Percentiles rank a stretch among this genome's conserved stretches.
These are phyloP conservation scores for Cacoxenus indagator DNA, from an alignment of 2,888 invertebrate species.

Conservation along the genomic window DNA sequence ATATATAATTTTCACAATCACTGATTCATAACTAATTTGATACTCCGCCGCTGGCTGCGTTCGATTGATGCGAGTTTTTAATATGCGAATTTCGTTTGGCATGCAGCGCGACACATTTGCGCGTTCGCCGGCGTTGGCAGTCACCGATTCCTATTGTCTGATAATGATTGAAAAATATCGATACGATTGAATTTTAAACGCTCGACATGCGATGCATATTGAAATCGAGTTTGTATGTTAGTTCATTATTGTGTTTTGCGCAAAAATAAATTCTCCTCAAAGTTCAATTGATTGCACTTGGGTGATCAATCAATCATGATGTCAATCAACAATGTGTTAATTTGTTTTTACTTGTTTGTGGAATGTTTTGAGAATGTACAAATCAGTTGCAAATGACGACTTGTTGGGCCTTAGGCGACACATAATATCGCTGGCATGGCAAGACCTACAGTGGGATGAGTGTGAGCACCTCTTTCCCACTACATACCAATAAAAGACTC, in stretches of 20 bases:
- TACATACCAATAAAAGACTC: no score
- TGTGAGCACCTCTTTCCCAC: no score
- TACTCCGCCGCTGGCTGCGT: neutral
- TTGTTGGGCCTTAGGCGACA: no score
- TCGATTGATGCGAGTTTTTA: no score
- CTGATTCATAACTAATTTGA: constrained; percentile 24
- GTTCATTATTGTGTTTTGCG: neutral
- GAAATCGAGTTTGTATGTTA: neutral
- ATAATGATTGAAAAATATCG: constrained; percentile 49
- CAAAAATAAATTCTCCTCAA: neutral
- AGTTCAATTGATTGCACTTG: neutral
- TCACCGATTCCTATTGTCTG: constrained; percentile 44
- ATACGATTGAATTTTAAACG: constrained; percentile 38
- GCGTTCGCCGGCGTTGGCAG: neutral
- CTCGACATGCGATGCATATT: constrained; percentile 7
- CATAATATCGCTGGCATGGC: no score
- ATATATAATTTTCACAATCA: constrained; percentile 12
- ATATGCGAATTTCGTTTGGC: constrained; percentile 23
- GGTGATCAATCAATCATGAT: neutral
- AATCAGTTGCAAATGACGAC: no score
- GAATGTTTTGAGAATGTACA: no score
- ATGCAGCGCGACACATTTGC: constrained; percentile 38
- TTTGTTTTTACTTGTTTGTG: no score
- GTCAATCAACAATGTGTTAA: neutral
- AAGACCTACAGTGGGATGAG: no score